phyloP scores from a whole-genome alignment of 2,888 invertebrate genomes.

The Bombyx huttoni region DNA sequence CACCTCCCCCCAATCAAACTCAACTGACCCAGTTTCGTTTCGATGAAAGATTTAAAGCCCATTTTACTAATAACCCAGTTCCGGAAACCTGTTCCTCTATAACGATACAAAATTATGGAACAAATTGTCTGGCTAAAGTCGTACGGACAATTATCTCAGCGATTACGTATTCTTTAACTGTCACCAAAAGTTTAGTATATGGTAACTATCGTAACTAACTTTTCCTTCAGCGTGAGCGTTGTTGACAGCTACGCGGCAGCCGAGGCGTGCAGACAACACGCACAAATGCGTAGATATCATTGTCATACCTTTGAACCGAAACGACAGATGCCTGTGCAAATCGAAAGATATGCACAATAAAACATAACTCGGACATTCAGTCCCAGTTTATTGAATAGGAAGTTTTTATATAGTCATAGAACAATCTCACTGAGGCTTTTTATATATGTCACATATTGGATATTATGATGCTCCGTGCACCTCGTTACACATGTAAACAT shows the following conservation, averaged over 20 bases:
- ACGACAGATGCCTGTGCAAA: too few relatives aligned
- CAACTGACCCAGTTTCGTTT: not conserved
- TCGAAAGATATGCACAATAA: too few relatives aligned
- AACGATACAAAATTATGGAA: not conserved
- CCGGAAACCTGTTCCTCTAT: not conserved
- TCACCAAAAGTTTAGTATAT: not conserved
- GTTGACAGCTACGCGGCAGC: too few relatives aligned
- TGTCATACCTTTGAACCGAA: too few relatives aligned
- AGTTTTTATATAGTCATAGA: too few relatives aligned
- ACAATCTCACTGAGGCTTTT: not conserved
- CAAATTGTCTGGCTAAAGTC: not conserved
- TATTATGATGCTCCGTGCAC: constrained; percentile 21
- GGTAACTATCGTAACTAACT: too few relatives aligned
- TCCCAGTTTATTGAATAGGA: too few relatives aligned
- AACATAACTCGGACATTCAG: too few relatives aligned
- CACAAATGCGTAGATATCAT: too few relatives aligned
- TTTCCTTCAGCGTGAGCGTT: too few relatives aligned
- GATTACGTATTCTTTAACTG: not conserved
- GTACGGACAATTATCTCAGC: not conserved
- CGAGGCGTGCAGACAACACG: too few relatives aligned
- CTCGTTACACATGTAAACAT: constrained; percentile 23
- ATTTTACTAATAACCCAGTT: not conserved
- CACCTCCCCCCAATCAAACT: not conserved
- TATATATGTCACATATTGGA: not conserved
- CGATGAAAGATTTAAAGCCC: not conserved